Evolutionary conservation across 2,888 invertebrate genomes (phyloP).

Genomic region (Andrena bicolor): DNA sequence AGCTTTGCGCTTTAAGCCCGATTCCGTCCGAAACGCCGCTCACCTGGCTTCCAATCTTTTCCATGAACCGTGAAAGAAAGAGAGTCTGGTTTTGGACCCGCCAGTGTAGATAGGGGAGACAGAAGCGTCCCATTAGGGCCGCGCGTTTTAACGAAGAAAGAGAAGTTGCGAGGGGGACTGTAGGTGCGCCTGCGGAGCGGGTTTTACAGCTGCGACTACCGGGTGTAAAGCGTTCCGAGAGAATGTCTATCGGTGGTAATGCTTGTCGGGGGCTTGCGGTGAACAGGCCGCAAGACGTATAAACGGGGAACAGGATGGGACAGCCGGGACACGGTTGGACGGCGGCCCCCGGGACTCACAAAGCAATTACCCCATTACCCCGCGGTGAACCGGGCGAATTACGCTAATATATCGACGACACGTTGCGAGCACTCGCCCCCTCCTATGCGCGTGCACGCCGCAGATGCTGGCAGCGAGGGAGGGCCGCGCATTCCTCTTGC

Average conservation of each 20-base stretch:
- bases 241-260: constrained; percentile 51
- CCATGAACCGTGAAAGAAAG: too few species aligned
- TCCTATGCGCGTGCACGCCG: not conserved
- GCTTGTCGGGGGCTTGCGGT: constrained; percentile 37
- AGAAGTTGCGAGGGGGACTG: not conserved
- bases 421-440: constrained; percentile 54
- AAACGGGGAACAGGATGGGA: constrained; percentile 53
- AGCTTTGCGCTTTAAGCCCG: too few species aligned
- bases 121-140: not conserved
- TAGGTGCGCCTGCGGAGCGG: not conserved
- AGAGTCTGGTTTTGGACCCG: too few species aligned
- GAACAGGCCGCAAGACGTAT: constrained; percentile 48
- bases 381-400: constrained; percentile 68
- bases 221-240: constrained; percentile 49
- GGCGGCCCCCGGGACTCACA: constrained; percentile 66
- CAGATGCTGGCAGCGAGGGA: constrained; percentile 26
- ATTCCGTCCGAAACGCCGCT: too few species aligned
- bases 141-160: constrained; percentile 22
- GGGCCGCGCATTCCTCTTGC: constrained; percentile 46
- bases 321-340: constrained; percentile 43
- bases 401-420: constrained; percentile 76
- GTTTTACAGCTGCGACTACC: constrained; percentile 35
- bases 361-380: constrained; percentile 78
- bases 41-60: too few species aligned
- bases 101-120: not conserved